phyloP scores from a whole-genome alignment of 2,888 invertebrate species.

The Augochlorella aurata region DNA sequence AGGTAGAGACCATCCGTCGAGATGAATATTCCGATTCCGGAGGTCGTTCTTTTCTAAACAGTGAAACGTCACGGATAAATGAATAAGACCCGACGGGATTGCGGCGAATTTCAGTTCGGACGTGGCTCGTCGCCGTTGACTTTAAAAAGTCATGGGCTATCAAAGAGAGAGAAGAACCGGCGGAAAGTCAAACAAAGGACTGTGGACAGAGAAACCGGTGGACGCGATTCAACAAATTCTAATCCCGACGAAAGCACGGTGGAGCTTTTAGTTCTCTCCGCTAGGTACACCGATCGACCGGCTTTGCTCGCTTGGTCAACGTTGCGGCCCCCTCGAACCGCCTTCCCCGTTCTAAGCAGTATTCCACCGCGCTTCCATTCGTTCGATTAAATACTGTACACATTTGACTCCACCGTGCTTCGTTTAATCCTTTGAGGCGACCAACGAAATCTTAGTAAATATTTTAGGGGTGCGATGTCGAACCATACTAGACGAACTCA shows the following conservation, averaged over 20 bases:
- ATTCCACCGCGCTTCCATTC: slow-evolving; percentile 37
- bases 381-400: slow-evolving; percentile 14
- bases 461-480: not conserved
- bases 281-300: slow-evolving; percentile 21
- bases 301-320: slow-evolving; percentile 13
- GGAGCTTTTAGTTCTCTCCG: slow-evolving; percentile 22
- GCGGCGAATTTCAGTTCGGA: not conserved
- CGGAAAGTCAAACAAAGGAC: slow-evolving; percentile 41
- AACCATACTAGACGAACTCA: not conserved
- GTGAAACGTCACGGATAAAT: not conserved
- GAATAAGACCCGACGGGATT: not conserved
- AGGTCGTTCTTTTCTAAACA: not conserved
- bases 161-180: slow-evolving; percentile 12
- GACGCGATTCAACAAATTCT: slow-evolving; percentile 43
- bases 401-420: not conserved
- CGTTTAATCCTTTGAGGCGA: not conserved
- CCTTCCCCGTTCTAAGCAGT: not conserved
- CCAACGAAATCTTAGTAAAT: not conserved
- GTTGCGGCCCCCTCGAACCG: not conserved
- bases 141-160: slow-evolving; percentile 27
- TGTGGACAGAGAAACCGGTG: slow-evolving; percentile 26
- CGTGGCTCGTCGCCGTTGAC: slow-evolving; percentile 7
- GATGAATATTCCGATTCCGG: not conserved
- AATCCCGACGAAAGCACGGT: slow-evolving; percentile 32
- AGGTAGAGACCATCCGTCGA: not conserved